Evolutionary conservation across 1,140 invertebrate species (phyloP).

Genomic region (Palaemon carinicauda): DNA sequence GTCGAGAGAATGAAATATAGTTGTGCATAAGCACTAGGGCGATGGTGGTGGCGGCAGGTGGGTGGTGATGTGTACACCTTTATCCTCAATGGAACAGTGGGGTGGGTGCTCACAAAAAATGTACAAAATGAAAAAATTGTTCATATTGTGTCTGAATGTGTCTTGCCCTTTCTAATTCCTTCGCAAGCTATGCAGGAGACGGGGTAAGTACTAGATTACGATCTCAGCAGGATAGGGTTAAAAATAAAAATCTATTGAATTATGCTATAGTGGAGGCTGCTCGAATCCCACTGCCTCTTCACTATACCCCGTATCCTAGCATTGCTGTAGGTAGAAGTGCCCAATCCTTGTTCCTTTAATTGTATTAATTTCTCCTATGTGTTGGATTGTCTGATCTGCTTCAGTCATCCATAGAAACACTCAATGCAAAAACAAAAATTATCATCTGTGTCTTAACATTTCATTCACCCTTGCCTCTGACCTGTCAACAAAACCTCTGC

Average conservation of each 20-base stretch:
- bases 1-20: background rate
- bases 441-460: conserved; percentile 53
- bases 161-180: conserved; percentile 34
- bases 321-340: conserved; percentile 48
- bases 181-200: conserved; percentile 33
- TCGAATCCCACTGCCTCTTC: conserved; percentile 8
- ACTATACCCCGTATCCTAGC: conserved; percentile 11
- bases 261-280: conserved; percentile 2
- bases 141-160: conserved; percentile 56
- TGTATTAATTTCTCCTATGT: conserved; percentile 40
- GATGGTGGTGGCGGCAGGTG: conserved; percentile 33
- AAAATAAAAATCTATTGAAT: background rate
- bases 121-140: conserved; percentile 56
- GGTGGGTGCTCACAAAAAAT: conserved; percentile 57
- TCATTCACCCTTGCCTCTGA: conserved; percentile 27
- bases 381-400: conserved; percentile 49
- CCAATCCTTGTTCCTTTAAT: conserved; percentile 38
- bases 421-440: conserved; percentile 13
- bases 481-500: conserved; percentile 30
- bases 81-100: conserved; percentile 50
- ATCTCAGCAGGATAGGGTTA: background rate
- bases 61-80: conserved; percentile 54
- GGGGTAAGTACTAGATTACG: background rate
- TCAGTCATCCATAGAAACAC: conserved; percentile 54
- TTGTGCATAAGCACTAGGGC: conserved; percentile 7